Percentiles rank a stretch among this genome's conserved stretches.
Conservation (phyloP, 2,797 vertebrate species). For the Aselliscus stoliczkanus region DNA sequence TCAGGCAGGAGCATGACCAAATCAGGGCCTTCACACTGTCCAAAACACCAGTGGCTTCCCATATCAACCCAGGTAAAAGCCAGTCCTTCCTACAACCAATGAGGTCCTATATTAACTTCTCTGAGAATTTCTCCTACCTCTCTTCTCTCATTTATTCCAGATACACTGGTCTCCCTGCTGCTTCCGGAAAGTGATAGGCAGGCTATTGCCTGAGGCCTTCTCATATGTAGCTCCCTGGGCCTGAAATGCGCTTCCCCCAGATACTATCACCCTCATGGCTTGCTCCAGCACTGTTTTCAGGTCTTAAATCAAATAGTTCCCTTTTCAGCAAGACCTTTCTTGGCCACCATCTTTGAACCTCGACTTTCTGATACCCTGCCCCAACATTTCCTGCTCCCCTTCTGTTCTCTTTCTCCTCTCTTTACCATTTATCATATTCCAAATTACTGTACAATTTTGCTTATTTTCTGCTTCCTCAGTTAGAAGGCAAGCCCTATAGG, state of each 20-base stretch:
- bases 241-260: neutral
- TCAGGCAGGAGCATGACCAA: neutral
- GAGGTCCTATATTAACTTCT: neutral
- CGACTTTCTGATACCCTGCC: neutral
- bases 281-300: neutral
- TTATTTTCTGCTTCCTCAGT: neutral
- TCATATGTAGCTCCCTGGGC: neutral
- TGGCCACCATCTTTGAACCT: neutral
- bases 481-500: neutral
- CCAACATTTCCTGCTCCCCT: no score
- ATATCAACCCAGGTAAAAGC: neutral
- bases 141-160: neutral
- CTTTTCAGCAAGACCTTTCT: neutral
- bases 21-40: neutral
- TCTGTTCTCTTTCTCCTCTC: neutral
- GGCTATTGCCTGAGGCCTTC: neutral
- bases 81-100: neutral
- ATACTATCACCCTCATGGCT: neutral
- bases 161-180: neutral
- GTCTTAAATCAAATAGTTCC: neutral
- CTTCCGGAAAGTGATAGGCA: neutral
- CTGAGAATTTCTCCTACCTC: neutral
- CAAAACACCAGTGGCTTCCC: neutral
- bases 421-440: neutral
- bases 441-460: neutral